Conservation (phyloP, 1,140 invertebrate species). For the Zaprionus kolodkinae region DNA sequence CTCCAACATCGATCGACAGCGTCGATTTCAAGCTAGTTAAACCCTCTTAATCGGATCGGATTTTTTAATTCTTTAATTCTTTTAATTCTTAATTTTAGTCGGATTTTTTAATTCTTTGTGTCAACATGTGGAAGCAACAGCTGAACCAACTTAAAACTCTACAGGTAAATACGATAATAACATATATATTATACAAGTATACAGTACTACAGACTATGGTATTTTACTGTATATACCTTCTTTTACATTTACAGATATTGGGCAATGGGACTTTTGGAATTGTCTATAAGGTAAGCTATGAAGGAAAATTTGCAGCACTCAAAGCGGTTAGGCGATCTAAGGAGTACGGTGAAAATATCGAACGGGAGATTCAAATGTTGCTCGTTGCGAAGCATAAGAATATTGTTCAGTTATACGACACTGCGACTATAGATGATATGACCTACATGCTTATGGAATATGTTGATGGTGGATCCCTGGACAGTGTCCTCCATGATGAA, state of each 20-base stretch:
- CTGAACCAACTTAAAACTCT: background rate
- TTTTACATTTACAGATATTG: background rate
- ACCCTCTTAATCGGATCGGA: too few species aligned
- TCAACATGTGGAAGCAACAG: background rate
- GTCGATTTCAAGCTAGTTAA: too few species aligned
- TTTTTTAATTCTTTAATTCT: background rate
- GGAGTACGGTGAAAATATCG: background rate
- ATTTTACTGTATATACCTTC: too few species aligned
- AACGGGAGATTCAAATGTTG: background rate
- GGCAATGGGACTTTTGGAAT: background rate
- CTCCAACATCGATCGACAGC: too few species aligned
- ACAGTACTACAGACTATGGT: too few species aligned
- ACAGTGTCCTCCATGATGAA: background rate
- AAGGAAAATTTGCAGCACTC: background rate
- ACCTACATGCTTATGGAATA: background rate
- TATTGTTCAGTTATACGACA: background rate
- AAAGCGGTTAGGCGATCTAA: background rate
- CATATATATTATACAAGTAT: too few species aligned
- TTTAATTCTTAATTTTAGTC: too few species aligned
- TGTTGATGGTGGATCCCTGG: background rate
- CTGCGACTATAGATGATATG: accelerated
- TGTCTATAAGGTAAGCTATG: background rate
- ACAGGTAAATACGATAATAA: background rate
- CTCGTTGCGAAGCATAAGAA: background rate
- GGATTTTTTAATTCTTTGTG: background rate